Conservation (phyloP, 2,888 invertebrate genomes). For the Operophtera brumata region DNA sequence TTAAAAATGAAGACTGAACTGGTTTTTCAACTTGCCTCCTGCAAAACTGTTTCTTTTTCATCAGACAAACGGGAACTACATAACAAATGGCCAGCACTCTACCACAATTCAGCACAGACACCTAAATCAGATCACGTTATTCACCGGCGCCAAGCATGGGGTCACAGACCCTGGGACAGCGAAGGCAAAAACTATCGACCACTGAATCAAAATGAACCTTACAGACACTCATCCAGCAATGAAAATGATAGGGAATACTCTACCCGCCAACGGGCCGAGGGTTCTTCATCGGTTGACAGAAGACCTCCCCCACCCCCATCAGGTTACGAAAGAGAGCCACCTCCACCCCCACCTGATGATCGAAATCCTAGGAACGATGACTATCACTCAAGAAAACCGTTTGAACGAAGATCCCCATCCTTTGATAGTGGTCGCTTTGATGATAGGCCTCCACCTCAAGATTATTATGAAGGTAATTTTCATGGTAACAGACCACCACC, state of each 20-base stretch:
- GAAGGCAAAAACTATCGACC: conserved; percentile 1
- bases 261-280: not conserved
- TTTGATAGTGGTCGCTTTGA: not conserved
- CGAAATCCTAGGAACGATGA: not conserved
- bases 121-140: conserved; percentile 5
- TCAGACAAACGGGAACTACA: conserved; percentile 37
- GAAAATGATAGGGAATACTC: not conserved
- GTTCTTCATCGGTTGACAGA: not conserved
- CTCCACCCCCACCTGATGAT: not conserved
- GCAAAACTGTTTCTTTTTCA: conserved; percentile 31
- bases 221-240: not conserved
- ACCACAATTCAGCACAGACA: not conserved
- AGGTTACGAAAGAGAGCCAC: not conserved
- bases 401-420: not conserved
- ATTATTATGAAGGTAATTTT: not conserved
- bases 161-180: conserved; percentile 2
- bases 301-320: not conserved
- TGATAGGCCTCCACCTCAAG: not conserved
- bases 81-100: conserved; percentile 17
- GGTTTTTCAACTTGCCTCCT: no score
- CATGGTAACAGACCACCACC: not conserved
- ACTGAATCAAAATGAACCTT: not conserved
- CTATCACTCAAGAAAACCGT: not conserved
- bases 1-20: not conserved
- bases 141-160: conserved; percentile 19